A percentile compares a stretch with the other conserved stretches of the same genome.
Conservation (phyloP, 2,888 invertebrate species). For the Cacoxenus indagator region DNA sequence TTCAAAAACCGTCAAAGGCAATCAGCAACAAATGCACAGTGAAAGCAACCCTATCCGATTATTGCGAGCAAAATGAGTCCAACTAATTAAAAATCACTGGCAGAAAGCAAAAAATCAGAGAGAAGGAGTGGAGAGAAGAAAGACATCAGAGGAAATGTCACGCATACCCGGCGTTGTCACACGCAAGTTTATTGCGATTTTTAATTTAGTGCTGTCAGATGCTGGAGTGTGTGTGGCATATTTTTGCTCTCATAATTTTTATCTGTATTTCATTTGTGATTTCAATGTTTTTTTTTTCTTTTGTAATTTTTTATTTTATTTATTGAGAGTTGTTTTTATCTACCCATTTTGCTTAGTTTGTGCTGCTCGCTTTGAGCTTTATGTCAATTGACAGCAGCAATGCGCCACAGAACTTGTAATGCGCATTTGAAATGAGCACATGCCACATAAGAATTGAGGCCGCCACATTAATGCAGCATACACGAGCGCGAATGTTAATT, state of each 20-base stretch:
- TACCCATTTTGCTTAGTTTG: background rate
- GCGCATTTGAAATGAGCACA: slow-evolving; percentile 63
- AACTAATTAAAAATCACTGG: too few relatives aligned
- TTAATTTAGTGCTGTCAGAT: background rate
- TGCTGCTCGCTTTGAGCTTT: background rate
- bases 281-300: background rate
- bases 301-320: background rate
- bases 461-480: slow-evolving; percentile 9
- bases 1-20: too few relatives aligned
- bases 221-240: background rate
- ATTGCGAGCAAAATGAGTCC: too few relatives aligned
- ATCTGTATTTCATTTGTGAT: background rate
- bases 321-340: background rate
- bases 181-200: background rate
- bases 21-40: too few relatives aligned
- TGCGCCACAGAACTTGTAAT: slow-evolving; percentile 46
- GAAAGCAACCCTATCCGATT: too few relatives aligned
- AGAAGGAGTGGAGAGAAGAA: background rate
- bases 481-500: slow-evolving; percentile 13
- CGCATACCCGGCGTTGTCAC: background rate
- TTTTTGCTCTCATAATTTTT: background rate
- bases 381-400: slow-evolving; percentile 18
- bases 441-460: slow-evolving; percentile 17
- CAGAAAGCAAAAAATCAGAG: too few relatives aligned
- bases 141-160: background rate